These are phyloP conservation scores for Ophthalmolycus amberensis DNA, from an alignment of 2,113 vertebrate genomes.

Conservation along the genomic window DNA sequence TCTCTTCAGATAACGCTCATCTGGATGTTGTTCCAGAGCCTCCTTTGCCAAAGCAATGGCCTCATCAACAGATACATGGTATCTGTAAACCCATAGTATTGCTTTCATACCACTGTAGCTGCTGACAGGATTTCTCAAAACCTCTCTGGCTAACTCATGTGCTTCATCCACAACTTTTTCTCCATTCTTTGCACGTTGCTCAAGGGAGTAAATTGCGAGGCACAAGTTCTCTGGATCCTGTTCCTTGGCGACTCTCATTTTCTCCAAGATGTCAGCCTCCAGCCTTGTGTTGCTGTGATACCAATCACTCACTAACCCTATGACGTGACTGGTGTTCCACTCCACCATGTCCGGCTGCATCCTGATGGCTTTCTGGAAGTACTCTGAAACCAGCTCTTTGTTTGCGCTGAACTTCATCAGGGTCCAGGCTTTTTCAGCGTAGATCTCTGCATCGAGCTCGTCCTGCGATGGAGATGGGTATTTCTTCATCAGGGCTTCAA, in stretches of 20 bases:
- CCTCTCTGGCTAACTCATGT: neutral
- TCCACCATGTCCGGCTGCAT: slow-evolving; percentile 62
- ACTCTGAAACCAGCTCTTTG: slow-evolving; percentile 24
- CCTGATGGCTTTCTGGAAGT: slow-evolving; percentile 60
- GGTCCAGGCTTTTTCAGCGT: slow-evolving; percentile 75
- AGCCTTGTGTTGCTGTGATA: neutral
- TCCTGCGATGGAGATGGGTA: slow-evolving; percentile 3
- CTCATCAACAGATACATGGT: neutral
- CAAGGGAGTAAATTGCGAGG: slow-evolving; percentile 27
- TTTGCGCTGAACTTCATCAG: slow-evolving; percentile 59
- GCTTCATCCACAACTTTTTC: slow-evolving; percentile 5
- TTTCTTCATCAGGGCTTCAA: no score
- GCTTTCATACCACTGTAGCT: slow-evolving; percentile 51
- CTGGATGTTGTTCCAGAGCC: slow-evolving; percentile 49
- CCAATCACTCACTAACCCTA: neutral
- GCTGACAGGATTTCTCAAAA: slow-evolving; percentile 50
- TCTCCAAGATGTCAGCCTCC: neutral
- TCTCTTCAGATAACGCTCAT: slow-evolving; percentile 55
- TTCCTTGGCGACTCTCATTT: slow-evolving; percentile 39
- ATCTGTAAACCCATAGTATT: slow-evolving; percentile 5
- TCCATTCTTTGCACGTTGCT: neutral
- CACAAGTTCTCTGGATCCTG: slow-evolving; percentile 59
- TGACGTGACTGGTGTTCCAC: slow-evolving; percentile 50
- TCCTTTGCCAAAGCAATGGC: slow-evolving; percentile 46
- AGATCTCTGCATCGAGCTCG: slow-evolving; percentile 67